Conservation (phyloP, 2,888 invertebrate genomes). For the Leucania comma region DNA sequence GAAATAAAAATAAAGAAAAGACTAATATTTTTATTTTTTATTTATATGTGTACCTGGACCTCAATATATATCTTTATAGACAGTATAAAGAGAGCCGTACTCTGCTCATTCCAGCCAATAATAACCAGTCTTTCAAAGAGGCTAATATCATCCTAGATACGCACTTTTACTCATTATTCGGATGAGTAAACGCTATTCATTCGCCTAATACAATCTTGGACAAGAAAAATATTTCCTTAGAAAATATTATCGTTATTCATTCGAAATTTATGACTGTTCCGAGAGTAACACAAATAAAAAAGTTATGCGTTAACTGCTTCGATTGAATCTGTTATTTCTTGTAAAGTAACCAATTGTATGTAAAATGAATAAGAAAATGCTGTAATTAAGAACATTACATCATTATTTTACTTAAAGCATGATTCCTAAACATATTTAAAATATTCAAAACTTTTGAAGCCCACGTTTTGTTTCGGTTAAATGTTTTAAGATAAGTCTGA, state of each 20-base stretch:
- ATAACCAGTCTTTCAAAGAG: conserved; percentile 53
- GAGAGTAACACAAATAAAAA: not conserved
- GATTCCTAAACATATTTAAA: no score
- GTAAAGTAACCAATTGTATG: no score
- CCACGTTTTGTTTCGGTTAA: not conserved
- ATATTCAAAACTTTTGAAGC: no score
- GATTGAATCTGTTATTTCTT: not conserved
- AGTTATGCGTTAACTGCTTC: not conserved
- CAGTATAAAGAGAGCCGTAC: conserved; percentile 49
- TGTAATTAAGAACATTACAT: not conserved
- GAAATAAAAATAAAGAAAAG: no score
- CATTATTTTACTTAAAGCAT: no score
- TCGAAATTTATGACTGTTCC: conserved; percentile 10
- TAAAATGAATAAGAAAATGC: no score
- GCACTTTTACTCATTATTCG: conserved; percentile 62
- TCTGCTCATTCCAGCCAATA: conserved; percentile 63
- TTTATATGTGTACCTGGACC: conserved; percentile 37
- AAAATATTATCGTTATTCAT: conserved; percentile 22
- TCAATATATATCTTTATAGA: conserved; percentile 45
- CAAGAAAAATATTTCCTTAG: conserved; percentile 29
- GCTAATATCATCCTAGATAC: conserved; percentile 65
- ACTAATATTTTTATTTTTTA: conserved; percentile 15
- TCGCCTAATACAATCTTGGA: conserved; percentile 27
- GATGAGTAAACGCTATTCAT: conserved; percentile 53
- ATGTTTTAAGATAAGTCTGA: no score